These are phyloP conservation scores for Forpus xanthops DNA, from an alignment of 2,797 vertebrate species.

Conservation along the genomic window DNA sequence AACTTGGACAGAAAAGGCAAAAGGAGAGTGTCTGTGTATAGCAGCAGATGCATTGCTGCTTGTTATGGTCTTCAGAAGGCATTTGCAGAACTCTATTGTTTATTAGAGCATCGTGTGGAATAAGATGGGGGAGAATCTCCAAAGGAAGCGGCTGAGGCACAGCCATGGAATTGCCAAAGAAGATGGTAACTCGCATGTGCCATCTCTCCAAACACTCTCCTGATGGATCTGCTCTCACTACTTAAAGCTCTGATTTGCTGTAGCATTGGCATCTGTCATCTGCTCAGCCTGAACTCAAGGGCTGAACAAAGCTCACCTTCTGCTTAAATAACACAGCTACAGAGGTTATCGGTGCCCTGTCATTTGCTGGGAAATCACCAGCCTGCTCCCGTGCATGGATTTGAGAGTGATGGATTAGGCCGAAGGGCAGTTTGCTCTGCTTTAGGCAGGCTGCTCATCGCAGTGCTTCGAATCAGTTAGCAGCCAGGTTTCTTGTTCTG, in stretches of 20 bases:
- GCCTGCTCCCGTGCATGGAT: neutral
- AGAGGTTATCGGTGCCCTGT: constrained; percentile 49
- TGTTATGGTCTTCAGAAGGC: neutral
- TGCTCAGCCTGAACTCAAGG: constrained; percentile 56
- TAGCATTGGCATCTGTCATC: constrained; percentile 34
- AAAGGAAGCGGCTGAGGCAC: neutral
- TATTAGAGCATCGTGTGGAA: neutral
- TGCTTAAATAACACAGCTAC: constrained; percentile 57
- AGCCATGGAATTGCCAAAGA: neutral
- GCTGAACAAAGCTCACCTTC: constrained; percentile 59
- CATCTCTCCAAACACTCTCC: neutral
- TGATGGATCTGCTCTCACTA: neutral
- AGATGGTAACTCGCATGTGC: neutral
- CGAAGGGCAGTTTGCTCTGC: neutral
- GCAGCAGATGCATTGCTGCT: neutral
- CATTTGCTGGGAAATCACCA: constrained; percentile 17
- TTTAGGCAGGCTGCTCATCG: neutral
- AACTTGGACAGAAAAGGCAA: neutral
- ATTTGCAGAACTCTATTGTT: neutral
- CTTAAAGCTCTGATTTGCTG: constrained; percentile 52
- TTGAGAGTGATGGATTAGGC: neutral
- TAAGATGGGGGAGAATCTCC: neutral
- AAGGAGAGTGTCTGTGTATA: neutral
- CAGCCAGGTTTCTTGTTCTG: neutral
- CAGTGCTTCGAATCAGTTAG: neutral